These are phyloP conservation scores for Alouatta palliata DNA, from an alignment of 2,113 vertebrate species.

Conservation along the genomic window DNA sequence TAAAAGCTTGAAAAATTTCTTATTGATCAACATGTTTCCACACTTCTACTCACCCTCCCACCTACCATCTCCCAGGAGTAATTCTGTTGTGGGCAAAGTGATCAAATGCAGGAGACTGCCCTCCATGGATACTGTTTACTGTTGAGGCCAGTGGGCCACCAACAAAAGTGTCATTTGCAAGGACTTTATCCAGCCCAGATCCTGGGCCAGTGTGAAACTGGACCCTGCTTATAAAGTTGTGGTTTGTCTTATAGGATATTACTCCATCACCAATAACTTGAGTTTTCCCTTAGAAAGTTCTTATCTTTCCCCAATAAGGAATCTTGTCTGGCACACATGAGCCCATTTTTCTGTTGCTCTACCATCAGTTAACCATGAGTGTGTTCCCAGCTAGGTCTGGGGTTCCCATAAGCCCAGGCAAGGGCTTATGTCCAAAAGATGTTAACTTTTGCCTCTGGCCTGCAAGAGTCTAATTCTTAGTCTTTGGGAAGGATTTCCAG, in stretches of 20 bases:
- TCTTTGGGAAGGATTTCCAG: neutral
- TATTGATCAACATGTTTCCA: neutral
- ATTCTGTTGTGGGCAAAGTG: neutral
- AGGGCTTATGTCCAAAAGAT: neutral
- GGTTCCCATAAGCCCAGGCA: neutral
- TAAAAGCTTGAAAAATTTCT: conserved; percentile 8
- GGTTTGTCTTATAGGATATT: neutral
- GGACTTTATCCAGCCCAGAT: neutral
- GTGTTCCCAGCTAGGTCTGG: neutral
- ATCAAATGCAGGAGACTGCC: neutral
- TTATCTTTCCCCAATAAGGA: neutral
- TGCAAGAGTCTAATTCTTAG: neutral
- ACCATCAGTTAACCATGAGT: neutral
- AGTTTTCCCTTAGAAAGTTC: neutral
- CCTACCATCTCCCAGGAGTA: neutral
- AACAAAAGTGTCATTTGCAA: neutral
- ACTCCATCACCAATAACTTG: neutral
- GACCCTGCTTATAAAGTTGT: neutral
- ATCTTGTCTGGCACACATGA: neutral
- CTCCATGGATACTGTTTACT: neutral
- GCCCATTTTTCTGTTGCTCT: neutral
- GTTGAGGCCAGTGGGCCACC: neutral
- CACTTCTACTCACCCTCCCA: neutral
- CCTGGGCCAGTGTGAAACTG: neutral
- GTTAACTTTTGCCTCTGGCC: neutral